Evolutionary conservation across 2,888 invertebrate genomes (phyloP), one percentile per base, ranked within the genome.

Genomic region (Zygogramma bicolorata): DNA sequence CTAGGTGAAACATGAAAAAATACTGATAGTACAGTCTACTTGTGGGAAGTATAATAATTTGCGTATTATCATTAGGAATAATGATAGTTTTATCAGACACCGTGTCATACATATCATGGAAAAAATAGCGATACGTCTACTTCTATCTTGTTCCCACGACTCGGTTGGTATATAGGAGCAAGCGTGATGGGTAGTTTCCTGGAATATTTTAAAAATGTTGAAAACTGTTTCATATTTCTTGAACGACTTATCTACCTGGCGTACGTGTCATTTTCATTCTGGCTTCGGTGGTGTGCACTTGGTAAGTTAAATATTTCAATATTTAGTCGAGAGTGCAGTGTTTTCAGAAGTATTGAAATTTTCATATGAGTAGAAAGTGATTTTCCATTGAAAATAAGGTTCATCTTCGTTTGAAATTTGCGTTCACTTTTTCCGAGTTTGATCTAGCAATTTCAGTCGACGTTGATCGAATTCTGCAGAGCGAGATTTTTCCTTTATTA

Each of bases 161-260:
- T 42, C 69, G 49, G 18, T 29, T 63, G 25, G 1, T 22, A 31
- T 31, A 22, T 25, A 5, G 29, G 7, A 22, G 22, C 18, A 38
- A 66, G 46, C 60, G 38, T 69, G 69, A 69, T 31, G 58, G 69
- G 60, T 20, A 59, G 49, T 65, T 13, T 65, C 59, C 57, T 31
- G 61, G 68, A 65, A 73, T 71, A 70, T 73, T 75, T 73, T 60
- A 73, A 73, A 53, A 75, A 75, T 69, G 58, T 72, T 73, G 49
- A 68, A 75, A 76, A 73, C 65, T 68, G 38, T 70, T 71, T 65
- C 60, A 63, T 61, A 68, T 74, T 68, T 69, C 68, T 72, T 73
- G 69, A 61, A 61, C 18, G 29, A 25, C 25, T 63, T 72, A 65
- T 60, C 68, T 61, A 72, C 60, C 60, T 68, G 61, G 65, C 34